phyloP scores from a whole-genome alignment of 2,797 vertebrate species.

The Salmo trutta region DNA sequence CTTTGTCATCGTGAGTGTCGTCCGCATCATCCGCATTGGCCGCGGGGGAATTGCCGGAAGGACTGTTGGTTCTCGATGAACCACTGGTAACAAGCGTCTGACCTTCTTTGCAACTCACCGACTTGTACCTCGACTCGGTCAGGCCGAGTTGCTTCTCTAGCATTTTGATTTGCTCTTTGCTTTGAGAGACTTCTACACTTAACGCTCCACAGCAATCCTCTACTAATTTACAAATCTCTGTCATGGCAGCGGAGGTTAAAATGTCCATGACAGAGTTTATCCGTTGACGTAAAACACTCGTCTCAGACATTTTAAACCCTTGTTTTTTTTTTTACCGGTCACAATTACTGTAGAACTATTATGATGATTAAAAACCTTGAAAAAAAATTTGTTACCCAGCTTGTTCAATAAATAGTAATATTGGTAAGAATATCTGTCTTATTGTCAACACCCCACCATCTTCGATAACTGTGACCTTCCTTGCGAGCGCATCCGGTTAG shows the following conservation, averaged over 20 bases:
- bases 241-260: constrained; percentile 15
- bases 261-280: constrained; percentile 28
- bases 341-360: not conserved
- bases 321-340: not conserved
- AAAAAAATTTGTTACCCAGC: not conserved
- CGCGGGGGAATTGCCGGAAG: not conserved
- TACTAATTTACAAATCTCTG: constrained; percentile 34
- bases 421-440: not conserved
- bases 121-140: not conserved
- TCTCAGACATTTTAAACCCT: not conserved
- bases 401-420: not conserved
- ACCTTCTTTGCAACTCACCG: not conserved
- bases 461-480: not conserved
- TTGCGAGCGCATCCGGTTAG: not conserved
- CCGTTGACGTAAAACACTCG: not conserved
- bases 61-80: too few relatives aligned
- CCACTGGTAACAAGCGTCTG: too few relatives aligned
- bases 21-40: not conserved
- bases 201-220: constrained; percentile 17
- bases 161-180: constrained; percentile 24
- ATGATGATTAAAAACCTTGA: not conserved
- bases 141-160: constrained; percentile 17
- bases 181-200: constrained; percentile 19
- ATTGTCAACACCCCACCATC: not conserved
- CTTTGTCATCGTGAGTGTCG: not conserved